A percentile compares a stretch with the other conserved stretches of the same genome.
Evolutionary conservation across 92 coral and sea anemone species (phyloP).

Genomic region (Porites lobata): DNA sequence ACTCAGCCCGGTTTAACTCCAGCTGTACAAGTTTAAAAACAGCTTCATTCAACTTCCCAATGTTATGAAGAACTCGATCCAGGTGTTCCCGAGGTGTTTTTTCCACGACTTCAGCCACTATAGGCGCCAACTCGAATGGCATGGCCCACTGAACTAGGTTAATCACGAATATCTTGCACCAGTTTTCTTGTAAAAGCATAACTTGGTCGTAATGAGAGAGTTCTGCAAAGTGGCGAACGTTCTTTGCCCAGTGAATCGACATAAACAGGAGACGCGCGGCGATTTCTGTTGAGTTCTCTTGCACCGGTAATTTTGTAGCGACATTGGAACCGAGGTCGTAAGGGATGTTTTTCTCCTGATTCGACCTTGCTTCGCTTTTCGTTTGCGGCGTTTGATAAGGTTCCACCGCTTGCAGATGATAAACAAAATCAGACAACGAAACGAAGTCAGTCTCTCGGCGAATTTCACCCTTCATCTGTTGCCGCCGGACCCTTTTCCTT

Average conservation of each 20-base stretch:
- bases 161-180: conserved; percentile 94
- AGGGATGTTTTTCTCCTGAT: conserved; percentile 51
- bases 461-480: conserved; percentile 75
- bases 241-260: conserved; percentile 99
- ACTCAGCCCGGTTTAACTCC: conserved; percentile 87
- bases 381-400: conserved; percentile 78
- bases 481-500: conserved; percentile 76
- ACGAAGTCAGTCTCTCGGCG: conserved; percentile 88
- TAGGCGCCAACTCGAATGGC: conserved; percentile 93
- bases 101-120: conserved; percentile 77
- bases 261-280: conserved; percentile 95
- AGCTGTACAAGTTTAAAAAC: conserved; percentile 94
- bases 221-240: conserved; percentile 91
- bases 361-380: conserved; percentile 62
- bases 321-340: conserved; percentile 31
- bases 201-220: conserved; percentile 97
- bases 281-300: conserved; percentile 83
- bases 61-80: conserved; percentile 86
- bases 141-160: conserved; percentile 96
- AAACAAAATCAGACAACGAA: conserved; percentile 86
- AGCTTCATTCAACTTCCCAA: conserved; percentile 96
- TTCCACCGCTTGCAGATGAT: conserved; percentile 92
- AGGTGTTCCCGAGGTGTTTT: conserved; percentile 85
- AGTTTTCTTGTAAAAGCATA: conserved; percentile 84
- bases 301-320: conserved; percentile 33